Conservation (phyloP, 2,888 invertebrate genomes). For the Hydraecia micacea region DNA sequence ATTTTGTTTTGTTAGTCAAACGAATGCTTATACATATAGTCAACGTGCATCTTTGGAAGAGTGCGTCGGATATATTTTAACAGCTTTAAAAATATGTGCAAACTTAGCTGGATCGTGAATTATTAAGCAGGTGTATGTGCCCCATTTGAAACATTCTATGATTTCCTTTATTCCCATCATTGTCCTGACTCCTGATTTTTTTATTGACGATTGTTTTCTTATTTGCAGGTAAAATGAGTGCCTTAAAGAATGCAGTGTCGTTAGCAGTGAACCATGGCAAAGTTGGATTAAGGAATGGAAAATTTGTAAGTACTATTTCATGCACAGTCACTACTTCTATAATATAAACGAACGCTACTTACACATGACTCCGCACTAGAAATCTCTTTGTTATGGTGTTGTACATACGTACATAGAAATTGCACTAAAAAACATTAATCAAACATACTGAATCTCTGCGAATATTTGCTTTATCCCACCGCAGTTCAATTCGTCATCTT, state of each 20-base stretch:
- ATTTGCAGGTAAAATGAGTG: slow-evolving; percentile 79
- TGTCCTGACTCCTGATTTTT: neutral
- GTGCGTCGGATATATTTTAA: neutral
- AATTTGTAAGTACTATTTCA: slow-evolving; percentile 71
- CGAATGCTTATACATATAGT: neutral
- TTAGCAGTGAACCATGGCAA: slow-evolving; percentile 79
- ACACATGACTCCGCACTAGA: too few relatives aligned
- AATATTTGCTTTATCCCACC: neutral
- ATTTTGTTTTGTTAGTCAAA: neutral
- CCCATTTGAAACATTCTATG: neutral
- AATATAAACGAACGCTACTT: neutral
- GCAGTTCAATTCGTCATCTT: too few relatives aligned
- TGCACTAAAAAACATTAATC: neutral
- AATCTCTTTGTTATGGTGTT: slow-evolving; percentile 1
- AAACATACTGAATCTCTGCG: neutral
- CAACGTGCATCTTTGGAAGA: neutral
- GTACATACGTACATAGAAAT: neutral
- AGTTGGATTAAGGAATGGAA: slow-evolving; percentile 75
- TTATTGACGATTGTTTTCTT: slow-evolving; percentile 23
- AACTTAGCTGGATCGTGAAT: neutral
- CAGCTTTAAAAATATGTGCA: neutral
- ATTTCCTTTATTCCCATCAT: neutral
- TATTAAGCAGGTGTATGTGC: neutral
- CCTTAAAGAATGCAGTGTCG: slow-evolving; percentile 79
- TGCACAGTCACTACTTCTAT: neutral